These are phyloP conservation scores for Tragelaphus scriptus DNA, from an alignment of 2,113 vertebrate genomes.

Conservation along the genomic window DNA sequence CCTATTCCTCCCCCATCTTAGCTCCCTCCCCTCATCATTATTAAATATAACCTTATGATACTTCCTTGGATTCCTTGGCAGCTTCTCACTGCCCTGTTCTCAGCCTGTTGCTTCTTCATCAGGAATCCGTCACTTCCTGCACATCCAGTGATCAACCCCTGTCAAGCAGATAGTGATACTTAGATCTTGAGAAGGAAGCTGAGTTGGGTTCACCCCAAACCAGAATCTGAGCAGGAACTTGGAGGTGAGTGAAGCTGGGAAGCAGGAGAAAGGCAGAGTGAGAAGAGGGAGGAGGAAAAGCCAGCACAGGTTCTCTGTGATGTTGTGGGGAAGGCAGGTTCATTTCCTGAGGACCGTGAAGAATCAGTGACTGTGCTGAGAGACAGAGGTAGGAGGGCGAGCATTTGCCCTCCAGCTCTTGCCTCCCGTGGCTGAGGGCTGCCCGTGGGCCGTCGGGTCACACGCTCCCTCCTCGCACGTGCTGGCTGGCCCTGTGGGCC, in stretches of 20 bases:
- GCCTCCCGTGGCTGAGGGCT: background rate
- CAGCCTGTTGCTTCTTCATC: background rate
- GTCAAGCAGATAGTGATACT: background rate
- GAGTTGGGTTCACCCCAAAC: background rate
- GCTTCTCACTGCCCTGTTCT: background rate
- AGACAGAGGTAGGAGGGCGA: too few relatives aligned
- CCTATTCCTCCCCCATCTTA: too few relatives aligned
- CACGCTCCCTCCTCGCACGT: fast-evolving
- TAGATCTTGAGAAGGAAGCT: background rate
- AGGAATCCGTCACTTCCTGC: background rate
- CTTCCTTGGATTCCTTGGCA: background rate
- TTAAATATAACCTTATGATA: background rate
- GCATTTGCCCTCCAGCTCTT: fast-evolving
- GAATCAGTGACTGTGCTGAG: background rate
- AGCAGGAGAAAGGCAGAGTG: background rate
- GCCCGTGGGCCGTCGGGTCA: fast-evolving
- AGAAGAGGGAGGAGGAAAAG: background rate
- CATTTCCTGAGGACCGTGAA: background rate
- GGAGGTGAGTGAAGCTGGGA: background rate
- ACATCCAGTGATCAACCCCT: background rate
- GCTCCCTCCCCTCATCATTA: too few relatives aligned
- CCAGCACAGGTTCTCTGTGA: background rate
- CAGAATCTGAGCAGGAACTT: background rate
- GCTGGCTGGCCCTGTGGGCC: background rate
- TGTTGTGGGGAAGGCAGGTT: background rate